Base-by-base conservation (phyloP, 2,797 vertebrate genomes). In the Melopsittacus undulatus region DNA sequence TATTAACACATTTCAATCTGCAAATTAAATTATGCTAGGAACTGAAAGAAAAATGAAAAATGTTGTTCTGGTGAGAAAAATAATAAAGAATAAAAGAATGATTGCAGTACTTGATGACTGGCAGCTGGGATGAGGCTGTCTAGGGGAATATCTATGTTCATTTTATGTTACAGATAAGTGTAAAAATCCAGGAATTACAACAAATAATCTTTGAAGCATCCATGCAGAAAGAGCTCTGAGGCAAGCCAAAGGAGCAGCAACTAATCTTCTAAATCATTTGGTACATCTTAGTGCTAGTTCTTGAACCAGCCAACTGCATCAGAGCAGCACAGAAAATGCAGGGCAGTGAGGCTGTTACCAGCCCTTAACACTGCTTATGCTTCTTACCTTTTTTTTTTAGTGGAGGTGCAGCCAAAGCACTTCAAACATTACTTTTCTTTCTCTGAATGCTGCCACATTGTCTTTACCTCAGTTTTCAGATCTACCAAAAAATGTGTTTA, bases 91-190 rank as follows among this genome's bases (percentile, higher is more conserved):
- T 54, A 89, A 19, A 64, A 59, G 69, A 73, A 66, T 1, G 19
- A 30, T 20, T 63, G 43, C 27, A 2, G 4, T 27, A 51, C 18
- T 52, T 78, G 52, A 49, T 73, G 66, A 34, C 2, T 74, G 48
- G 64, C 80, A 80, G 56, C n/a, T 46, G 74, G 64, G 17, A 10
- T 36, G 30, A 54, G 13, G n/a, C 40, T 40, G 17, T 7, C 49
- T 51, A 74, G 72, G 74, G 62, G 67, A 94, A 92, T 64, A 78
- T 48, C 66, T 22, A 16, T 7, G 43, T 94, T 38, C 48, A 52
- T 95, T 97, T 92, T 94, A 89, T 83, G 87, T 97, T 97, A 92
- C 97, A 99, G 98, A 96, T 96, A 98, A 97, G 92, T 72, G 83
- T 52, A 98, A 97, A 95, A 97, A 97, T 21, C 20, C 56, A 45